Conservation (phyloP, 92 coral and sea anemone genomes). For the Epizoanthus ramosus region DNA sequence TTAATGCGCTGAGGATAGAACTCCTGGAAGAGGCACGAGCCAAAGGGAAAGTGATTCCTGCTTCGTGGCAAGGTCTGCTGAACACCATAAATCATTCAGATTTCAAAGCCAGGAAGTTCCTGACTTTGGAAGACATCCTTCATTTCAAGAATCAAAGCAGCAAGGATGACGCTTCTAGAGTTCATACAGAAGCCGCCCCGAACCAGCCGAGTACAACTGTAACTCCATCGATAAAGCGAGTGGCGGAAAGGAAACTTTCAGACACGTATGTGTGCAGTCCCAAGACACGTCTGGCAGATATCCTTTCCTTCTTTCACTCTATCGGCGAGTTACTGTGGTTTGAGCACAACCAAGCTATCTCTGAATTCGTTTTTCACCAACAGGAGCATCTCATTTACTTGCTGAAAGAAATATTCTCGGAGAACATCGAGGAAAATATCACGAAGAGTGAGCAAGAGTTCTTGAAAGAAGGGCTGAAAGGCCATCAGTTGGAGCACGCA, state of each 20-base stretch:
- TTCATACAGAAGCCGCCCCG: background rate
- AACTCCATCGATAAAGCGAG: background rate
- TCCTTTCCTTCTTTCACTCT: conserved; percentile 66
- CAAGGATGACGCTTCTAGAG: background rate
- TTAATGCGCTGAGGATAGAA: conserved; percentile 35
- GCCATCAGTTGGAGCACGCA: conserved; percentile 34
- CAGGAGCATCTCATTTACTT: conserved; percentile 60
- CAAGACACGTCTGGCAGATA: conserved; percentile 40
- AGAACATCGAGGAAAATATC: conserved; percentile 28
- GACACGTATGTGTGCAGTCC: conserved; percentile 8
- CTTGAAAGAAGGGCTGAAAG: conserved; percentile 26
- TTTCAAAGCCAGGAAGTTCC: conserved; percentile 40
- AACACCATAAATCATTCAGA: conserved; percentile 46
- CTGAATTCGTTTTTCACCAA: conserved; percentile 67
- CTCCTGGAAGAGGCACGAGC: conserved; percentile 48
- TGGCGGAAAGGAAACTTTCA: background rate
- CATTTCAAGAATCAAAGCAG: conserved; percentile 5
- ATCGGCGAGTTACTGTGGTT: conserved; percentile 72
- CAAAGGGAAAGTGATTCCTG: conserved; percentile 61
- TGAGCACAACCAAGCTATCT: conserved; percentile 52
- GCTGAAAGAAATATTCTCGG: conserved; percentile 59
- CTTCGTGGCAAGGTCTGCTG: conserved; percentile 53
- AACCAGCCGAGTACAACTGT: background rate
- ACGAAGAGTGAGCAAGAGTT: background rate
- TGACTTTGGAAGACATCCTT: conserved; percentile 50